Evolutionary conservation across 2,113 vertebrate species (phyloP).

Genomic region (Apteryx mantelli): DNA sequence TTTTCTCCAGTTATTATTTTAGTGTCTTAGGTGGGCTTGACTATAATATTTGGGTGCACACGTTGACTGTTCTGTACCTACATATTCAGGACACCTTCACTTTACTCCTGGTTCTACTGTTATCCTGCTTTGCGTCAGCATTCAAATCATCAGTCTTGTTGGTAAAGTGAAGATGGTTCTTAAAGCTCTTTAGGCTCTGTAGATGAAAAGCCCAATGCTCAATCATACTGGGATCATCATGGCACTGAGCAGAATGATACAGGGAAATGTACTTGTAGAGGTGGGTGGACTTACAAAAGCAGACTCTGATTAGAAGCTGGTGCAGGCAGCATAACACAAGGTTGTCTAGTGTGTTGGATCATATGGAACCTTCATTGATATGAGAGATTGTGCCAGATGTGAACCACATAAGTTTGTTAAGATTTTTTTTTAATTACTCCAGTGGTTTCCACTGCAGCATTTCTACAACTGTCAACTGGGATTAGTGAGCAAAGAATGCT

Average conservation of each 20-base stretch:
- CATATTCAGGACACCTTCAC: neutral
- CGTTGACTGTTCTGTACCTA: neutral
- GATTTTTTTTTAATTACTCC: neutral
- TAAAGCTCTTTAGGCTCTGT: neutral
- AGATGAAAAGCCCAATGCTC: neutral
- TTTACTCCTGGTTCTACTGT: neutral
- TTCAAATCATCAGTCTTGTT: neutral
- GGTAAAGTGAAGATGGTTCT: neutral
- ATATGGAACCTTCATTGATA: neutral
- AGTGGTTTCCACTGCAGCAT: neutral
- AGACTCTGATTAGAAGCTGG: neutral
- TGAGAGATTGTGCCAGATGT: neutral
- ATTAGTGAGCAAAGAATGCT: conserved; percentile 2
- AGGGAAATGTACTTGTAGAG: neutral
- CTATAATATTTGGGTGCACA: neutral
- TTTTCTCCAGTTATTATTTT: neutral
- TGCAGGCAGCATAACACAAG: neutral
- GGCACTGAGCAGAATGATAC: neutral
- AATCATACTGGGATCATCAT: neutral
- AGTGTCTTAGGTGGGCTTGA: neutral
- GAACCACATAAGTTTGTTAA: neutral
- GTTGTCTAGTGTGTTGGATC: neutral
- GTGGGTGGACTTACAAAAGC: neutral
- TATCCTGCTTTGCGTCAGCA: neutral
- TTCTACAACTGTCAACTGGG: neutral